phyloP scores from a whole-genome alignment of 2,888 invertebrate genomes.

The Acanthopleura granulata region DNA sequence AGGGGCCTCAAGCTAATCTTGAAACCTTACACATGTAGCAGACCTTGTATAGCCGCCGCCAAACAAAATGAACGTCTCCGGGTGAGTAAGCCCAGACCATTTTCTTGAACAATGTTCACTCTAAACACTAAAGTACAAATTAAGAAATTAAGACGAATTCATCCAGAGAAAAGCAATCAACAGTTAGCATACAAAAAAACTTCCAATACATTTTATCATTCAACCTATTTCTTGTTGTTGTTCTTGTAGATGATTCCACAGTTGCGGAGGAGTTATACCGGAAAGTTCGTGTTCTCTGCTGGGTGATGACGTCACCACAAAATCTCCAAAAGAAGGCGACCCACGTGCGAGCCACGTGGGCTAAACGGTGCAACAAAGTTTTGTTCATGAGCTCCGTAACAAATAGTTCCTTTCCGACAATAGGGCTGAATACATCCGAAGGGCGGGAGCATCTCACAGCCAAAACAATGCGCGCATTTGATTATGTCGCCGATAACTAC shows the following conservation, averaged over 20 bases:
- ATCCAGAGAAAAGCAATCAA: too few species aligned
- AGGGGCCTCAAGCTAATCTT: too few species aligned
- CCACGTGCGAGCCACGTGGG: slow-evolving; percentile 76
- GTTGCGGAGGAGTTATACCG: slow-evolving; percentile 73
- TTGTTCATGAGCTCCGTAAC: slow-evolving; percentile 68
- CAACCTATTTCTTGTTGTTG: background rate
- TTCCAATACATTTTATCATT: too few species aligned
- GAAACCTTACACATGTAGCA: too few species aligned
- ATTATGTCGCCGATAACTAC: slow-evolving; percentile 85
- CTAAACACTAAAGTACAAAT: too few species aligned
- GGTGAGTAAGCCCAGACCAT: too few species aligned
- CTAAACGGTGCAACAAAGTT: slow-evolving; percentile 34
- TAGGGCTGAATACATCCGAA: slow-evolving; percentile 82
- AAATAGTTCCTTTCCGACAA: slow-evolving; percentile 79
- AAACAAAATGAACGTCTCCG: too few species aligned
- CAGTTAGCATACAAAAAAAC: too few species aligned
- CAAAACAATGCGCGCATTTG: slow-evolving; percentile 93
- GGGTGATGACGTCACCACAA: slow-evolving; percentile 92
- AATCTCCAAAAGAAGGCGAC: slow-evolving; percentile 89
- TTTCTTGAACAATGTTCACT: too few species aligned
- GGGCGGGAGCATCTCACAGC: slow-evolving; percentile 93
- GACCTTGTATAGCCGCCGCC: too few species aligned
- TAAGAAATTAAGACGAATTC: too few species aligned
- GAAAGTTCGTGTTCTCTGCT: slow-evolving; percentile 89
- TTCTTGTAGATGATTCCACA: slow-evolving; percentile 26